These are phyloP conservation scores for Limnephilus rhombicus DNA, from an alignment of 2,888 invertebrate species.

Conservation along the genomic window DNA sequence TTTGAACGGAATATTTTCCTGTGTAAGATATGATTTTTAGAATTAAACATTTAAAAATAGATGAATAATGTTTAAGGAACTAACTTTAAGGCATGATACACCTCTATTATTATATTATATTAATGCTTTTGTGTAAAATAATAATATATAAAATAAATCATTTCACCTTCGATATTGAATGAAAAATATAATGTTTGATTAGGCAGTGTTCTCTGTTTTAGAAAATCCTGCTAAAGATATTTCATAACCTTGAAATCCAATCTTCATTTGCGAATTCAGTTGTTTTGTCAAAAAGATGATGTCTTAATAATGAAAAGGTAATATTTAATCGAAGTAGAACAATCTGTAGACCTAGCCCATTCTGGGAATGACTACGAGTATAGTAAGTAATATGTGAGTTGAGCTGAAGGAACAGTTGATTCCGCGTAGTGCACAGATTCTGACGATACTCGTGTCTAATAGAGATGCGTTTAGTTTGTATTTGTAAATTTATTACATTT, in stretches of 20 bases:
- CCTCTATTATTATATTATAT: conserved; percentile 17
- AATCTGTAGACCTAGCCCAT: neutral
- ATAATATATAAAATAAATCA: neutral
- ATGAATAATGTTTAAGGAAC: conserved; percentile 10
- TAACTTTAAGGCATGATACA: conserved; percentile 24
- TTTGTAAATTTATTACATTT: conserved; percentile 66
- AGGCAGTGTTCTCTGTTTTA: neutral
- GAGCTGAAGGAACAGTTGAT: neutral
- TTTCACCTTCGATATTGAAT: conserved; percentile 4
- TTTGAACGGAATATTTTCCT: conserved; percentile 18
- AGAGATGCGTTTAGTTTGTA: conserved; percentile 64
- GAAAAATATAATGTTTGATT: neutral
- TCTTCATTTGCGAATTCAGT: neutral
- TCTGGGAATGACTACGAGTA: neutral
- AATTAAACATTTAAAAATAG: conserved; percentile 15
- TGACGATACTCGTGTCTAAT: conserved; percentile 59
- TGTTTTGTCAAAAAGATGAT: neutral
- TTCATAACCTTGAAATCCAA: too few relatives aligned
- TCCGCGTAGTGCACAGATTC: neutral
- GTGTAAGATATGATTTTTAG: conserved; percentile 34
- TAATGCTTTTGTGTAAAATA: conserved; percentile 33
- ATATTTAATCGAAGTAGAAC: neutral
- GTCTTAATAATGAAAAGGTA: neutral
- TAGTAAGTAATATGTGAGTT: too few relatives aligned
- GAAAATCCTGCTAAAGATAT: neutral